Base-by-base conservation (phyloP, 2,113 vertebrate species). In the Toxotes jaculatrix region DNA sequence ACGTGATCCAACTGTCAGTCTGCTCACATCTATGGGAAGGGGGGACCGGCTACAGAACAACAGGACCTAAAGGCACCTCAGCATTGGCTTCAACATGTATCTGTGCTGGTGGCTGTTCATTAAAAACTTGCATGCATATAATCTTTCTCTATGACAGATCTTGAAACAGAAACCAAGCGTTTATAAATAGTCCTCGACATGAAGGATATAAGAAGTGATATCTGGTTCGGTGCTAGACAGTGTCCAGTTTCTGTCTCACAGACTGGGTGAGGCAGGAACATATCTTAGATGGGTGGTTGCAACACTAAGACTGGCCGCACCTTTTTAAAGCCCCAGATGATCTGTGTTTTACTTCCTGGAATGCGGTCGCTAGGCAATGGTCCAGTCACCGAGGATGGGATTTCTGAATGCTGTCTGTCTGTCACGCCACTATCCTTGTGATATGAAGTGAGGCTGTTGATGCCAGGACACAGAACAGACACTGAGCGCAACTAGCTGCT, bases 181-280 rank as follows among this genome's bases (percentile, higher is more conserved):
- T 57, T 87, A 80, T 78, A 90, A 84, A 84, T 88, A 86, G 82
- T 11, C 31, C 1, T n/a, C 31, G 79, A 80, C 77, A 64, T 79
- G 74, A 69, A 82, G 72, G 65, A 79, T 68, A 80, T 75, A 57
- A 74, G 76, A 66, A 53, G 64, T 27, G 79, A 85, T 86, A 72
- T 85, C 34, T 38, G 23, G 67, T 40, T 53, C 60, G 77, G 86
- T 81, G 77, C 83, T 32, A 88, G 84, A 91, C 88, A 71, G 82
- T 51, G 88, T 88, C 82, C 69, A 70, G 69, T 89, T 89, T 89
- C 91, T 85, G 83, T 92, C 89, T 89, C 62, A 63, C 13, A 27
- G 2, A 34, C 55, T 51, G 76, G 75, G 80, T 47, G 80, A 85
- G 77, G 72, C 86, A 56, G 84, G 77, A 73, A 77, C 72, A 49